A percentile compares a stretch with the other conserved stretches of the same genome.
These are phyloP conservation scores for Mantis religiosa DNA, from an alignment of 2,888 invertebrate species.

Conservation along the genomic window DNA sequence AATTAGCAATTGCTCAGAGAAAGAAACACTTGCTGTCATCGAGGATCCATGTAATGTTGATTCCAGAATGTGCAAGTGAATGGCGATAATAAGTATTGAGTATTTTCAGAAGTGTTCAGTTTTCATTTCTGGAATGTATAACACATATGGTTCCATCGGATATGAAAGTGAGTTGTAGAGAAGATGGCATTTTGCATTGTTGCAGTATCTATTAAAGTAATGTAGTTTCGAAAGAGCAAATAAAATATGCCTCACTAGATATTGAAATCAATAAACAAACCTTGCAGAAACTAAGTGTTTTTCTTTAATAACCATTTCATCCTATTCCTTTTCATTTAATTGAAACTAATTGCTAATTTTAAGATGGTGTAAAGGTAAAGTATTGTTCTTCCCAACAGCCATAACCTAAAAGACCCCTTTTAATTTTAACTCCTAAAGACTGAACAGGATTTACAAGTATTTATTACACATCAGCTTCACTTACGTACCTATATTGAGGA, in stretches of 20 bases:
- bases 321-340: too few species aligned
- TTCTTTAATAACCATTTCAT: not conserved
- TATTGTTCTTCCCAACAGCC: too few species aligned
- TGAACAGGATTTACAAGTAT: too few species aligned
- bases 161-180: not conserved
- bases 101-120: not conserved
- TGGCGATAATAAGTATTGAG: not conserved
- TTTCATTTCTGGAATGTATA: not conserved
- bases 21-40: not conserved
- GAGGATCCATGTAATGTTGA: not conserved
- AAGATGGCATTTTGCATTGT: not conserved
- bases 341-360: too few species aligned
- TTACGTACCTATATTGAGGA: too few species aligned
- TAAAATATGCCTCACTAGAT: slow-evolving; percentile 23
- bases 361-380: too few species aligned
- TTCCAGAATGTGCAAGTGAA: not conserved
- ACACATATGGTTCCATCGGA: not conserved
- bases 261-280: slow-evolving; percentile 25
- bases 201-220: slow-evolving; percentile 8
- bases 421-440: too few species aligned
- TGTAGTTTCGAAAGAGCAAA: slow-evolving; percentile 5
- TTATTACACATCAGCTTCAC: too few species aligned
- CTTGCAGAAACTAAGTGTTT: not conserved
- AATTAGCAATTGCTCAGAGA: not conserved
- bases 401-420: too few species aligned